These are phyloP conservation scores for Pituophis catenifer DNA, from an alignment of 2,113 vertebrate species.

Conservation along the genomic window DNA sequence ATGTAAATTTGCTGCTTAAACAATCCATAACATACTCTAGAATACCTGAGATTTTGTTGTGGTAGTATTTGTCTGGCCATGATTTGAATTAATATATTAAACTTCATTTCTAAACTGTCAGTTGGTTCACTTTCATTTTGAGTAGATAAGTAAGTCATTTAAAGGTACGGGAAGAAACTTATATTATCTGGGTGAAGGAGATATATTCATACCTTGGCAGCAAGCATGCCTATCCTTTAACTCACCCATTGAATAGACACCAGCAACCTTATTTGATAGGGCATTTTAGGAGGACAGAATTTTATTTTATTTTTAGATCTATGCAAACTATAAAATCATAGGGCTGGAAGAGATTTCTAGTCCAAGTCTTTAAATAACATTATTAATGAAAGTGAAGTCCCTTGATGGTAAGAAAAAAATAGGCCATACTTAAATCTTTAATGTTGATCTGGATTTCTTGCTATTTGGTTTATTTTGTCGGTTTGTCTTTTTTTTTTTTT, in stretches of 20 bases:
- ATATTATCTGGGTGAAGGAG: neutral
- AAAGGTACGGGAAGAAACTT: neutral
- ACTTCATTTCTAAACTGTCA: neutral
- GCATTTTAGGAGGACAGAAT: neutral
- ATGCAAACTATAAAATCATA: neutral
- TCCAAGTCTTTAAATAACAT: neutral
- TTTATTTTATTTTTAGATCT: neutral
- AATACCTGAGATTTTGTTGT: neutral
- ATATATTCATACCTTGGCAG: neutral
- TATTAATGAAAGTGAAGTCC: neutral
- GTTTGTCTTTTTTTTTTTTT: slow-evolving; percentile 16
- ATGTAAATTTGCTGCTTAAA: neutral
- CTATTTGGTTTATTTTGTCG: neutral
- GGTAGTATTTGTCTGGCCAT: neutral
- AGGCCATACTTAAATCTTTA: neutral
- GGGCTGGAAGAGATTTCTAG: neutral
- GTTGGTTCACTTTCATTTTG: neutral
- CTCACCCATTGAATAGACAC: neutral
- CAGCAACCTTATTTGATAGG: neutral
- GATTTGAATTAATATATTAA: neutral
- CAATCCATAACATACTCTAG: neutral
- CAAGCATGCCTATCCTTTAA: neutral
- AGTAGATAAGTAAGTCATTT: neutral
- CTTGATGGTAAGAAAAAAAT: neutral
- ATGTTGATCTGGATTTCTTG: neutral